Base-by-base conservation (phyloP, 2,888 invertebrate genomes). In the Mythimna impura region DNA sequence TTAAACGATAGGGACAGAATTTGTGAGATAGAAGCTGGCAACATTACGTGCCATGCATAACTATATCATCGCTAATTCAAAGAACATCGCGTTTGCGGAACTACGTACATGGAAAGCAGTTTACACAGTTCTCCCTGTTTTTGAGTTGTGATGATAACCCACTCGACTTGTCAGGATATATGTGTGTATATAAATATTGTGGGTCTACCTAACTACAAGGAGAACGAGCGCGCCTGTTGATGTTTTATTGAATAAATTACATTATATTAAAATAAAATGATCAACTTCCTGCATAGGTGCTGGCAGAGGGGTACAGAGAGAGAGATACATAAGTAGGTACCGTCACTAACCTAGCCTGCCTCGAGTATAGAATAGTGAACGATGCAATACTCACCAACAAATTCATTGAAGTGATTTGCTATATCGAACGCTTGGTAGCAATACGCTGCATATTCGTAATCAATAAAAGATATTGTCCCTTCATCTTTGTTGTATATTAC, bases 361-460 rank as follows among this genome's bases (percentile, higher is more conserved):
- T 17, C 9, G 17, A 36, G 9, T 14, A 34, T 47, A 40, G n/a
- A 60, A 50, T 47, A 60, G 17, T 43, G 3, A 69, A 64, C 22
- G 58, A 55, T 36, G 60, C 54, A 52, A 47, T 71, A 95, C 96
- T 96, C 94, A 98, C 99, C 99, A 85, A 98, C 99, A 96, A 98
- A 99, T 96, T 99, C 99, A 88, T 98, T 98, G 95, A 99, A 99
- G 96, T 99, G 99, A 96, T 99, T 99, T 66, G 98, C 99, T 92
- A 99, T 99, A 94, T 99, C 99, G 93, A 97, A 99, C 12, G 99
- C 98, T 94, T 99, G 99, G 94, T 98, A 99, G 96, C 99, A 99
- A 90, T 97, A 98, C 76, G 97, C 98, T 25, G 99, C 98, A 94
- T 99, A 99, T 94, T 99, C 99, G 94, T 98, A 99, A 96, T 99